These are phyloP conservation scores for Hyles euphorbiae DNA, from an alignment of 1,140 invertebrate genomes.

Conservation along the genomic window DNA sequence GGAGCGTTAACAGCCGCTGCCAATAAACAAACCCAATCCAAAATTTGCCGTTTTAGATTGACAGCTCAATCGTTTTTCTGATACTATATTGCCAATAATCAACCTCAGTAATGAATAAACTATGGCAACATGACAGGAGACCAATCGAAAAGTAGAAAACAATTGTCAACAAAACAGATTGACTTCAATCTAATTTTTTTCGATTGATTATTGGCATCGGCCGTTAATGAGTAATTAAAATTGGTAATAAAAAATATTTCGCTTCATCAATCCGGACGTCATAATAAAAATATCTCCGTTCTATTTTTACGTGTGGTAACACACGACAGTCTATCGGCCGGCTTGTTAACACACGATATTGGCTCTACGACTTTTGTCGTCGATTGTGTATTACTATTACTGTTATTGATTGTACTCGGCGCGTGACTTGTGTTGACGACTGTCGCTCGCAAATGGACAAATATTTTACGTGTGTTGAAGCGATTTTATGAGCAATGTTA, in stretches of 20 bases:
- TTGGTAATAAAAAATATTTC: slow-evolving; percentile 8
- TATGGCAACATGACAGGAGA: too few relatives aligned
- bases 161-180: too few relatives aligned
- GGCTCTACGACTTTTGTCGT: slow-evolving; percentile 60
- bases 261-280: background rate
- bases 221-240: slow-evolving; percentile 10
- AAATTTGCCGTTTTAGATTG: too few relatives aligned
- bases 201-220: too few relatives aligned
- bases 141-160: too few relatives aligned
- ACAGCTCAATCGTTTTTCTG: too few relatives aligned
- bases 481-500: slow-evolving; percentile 1
- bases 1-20: too few relatives aligned
- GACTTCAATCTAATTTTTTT: too few relatives aligned
- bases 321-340: slow-evolving; percentile 22
- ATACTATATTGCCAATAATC: too few relatives aligned
- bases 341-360: slow-evolving; percentile 70
- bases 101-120: too few relatives aligned
- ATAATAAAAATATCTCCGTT: slow-evolving; percentile 7
- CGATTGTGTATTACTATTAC: slow-evolving; percentile 73
- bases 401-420: slow-evolving; percentile 69
- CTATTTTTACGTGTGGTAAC: slow-evolving; percentile 33
- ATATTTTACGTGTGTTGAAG: slow-evolving; percentile 13
- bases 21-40: too few relatives aligned
- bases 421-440: slow-evolving; percentile 67
- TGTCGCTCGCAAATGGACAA: slow-evolving; percentile 37